Base-by-base conservation (phyloP, 2,888 invertebrate species). In the Pyrochroa serraticornis region DNA sequence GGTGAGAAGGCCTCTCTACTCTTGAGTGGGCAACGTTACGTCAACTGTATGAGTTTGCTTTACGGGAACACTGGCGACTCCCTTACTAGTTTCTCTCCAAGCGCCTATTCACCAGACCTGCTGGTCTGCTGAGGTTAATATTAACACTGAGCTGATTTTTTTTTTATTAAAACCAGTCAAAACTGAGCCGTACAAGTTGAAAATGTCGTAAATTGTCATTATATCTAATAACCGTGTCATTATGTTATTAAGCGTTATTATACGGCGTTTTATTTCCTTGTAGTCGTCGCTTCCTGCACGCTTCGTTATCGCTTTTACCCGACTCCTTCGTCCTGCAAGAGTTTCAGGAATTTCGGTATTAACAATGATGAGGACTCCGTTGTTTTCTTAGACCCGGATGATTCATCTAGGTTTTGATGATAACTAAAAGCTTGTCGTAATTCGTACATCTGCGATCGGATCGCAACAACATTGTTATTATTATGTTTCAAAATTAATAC, bases 171-270 rank as follows among this genome's bases (percentile, higher is more conserved):
- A 5, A 31, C 12, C 8, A 3, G 10, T n/a, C 32, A 7, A 6
- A 8, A 8, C 10, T 7, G 38, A 10, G 7, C 10, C 32, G 33
- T 10, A 12, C 37, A 46, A 36, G 39, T 32, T 36, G 38, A 34
- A 39, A 46, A 8, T 12, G 34, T 13, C 38, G 38, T 51, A 37
- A 44, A 38, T 52, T 38, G 8, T n/a, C 14, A 54, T 54, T 47
- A 46, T 14, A 37, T 44, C 10, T 46, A 41, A 46, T 46, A 13
- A 46, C 41, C 13, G 51, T 37, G 8, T 41, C 12, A 54, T 54
- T 46, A 54, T 35, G 42, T 54, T 39, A 39, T 47, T 47, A 54
- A 46, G 39, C 38, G 31, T 41, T 9, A 46, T 53, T 53, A 41
- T 46, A 14, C 8, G 36, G 8, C 22, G 44, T 33, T 30, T 14